phyloP scores from a whole-genome alignment of 2,888 invertebrate species.

The Acheta domesticus region DNA sequence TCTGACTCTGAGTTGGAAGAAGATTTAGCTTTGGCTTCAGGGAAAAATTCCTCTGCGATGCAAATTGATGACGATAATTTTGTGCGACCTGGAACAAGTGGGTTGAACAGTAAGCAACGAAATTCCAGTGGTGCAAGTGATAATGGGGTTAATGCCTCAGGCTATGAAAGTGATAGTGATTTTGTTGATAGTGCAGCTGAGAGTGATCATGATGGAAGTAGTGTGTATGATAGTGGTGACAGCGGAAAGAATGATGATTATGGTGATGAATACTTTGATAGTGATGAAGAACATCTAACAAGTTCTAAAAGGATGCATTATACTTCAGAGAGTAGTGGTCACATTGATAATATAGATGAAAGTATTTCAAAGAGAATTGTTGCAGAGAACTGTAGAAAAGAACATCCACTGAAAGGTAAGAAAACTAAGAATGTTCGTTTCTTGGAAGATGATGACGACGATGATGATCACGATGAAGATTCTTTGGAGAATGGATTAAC shows the following conservation, averaged over 20 bases:
- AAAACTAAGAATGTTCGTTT: background rate
- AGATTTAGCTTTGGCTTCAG: slow-evolving; percentile 50
- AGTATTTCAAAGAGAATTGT: slow-evolving; percentile 31
- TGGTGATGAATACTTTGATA: slow-evolving; percentile 36
- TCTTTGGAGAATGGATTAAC: background rate
- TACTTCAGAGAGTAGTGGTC: slow-evolving; percentile 36
- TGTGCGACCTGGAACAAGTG: background rate
- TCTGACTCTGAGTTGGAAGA: slow-evolving; percentile 52
- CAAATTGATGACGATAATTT: background rate
- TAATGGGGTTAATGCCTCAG: slow-evolving; percentile 33
- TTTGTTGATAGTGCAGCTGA: slow-evolving; percentile 32
- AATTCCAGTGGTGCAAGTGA: slow-evolving; percentile 28
- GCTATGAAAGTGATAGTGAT: slow-evolving; percentile 36
- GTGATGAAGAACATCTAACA: slow-evolving; percentile 37
- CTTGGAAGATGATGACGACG: no score
- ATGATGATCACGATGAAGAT: background rate
- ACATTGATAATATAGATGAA: slow-evolving; percentile 31
- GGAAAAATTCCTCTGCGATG: background rate
- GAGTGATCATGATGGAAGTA: slow-evolving; percentile 34
- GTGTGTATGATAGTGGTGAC: slow-evolving; percentile 28
- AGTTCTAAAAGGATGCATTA: slow-evolving; percentile 29
- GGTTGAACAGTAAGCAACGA: background rate
- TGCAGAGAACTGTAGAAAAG: background rate
- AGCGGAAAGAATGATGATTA: slow-evolving; percentile 33
- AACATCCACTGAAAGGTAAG: background rate